Base-by-base conservation (phyloP, 2,797 vertebrate genomes). In the Ptychadena robeensis region DNA sequence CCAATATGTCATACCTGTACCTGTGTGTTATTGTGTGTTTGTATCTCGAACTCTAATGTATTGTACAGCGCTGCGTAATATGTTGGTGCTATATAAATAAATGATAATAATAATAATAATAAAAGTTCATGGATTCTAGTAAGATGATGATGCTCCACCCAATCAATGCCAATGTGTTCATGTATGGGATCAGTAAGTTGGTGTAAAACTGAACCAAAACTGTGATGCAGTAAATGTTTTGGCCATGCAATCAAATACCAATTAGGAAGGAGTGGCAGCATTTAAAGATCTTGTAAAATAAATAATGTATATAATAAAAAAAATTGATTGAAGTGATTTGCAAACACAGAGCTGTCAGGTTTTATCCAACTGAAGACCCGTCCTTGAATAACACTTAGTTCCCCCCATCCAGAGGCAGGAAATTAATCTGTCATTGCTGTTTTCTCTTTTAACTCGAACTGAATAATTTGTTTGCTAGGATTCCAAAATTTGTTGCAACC, bases 241-340 rank as follows among this genome's bases (percentile, higher is more conserved):
- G 66, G 79, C 73, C 82, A 87, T 4, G 70, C 83, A 81, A 86
- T 87, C 87, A 90, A 83, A 81, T 66, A 79, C 48, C 22, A 3
- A 83, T 91, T 85, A 86, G 79, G 70, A 86, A 85, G 82, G 85
- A 90, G 89, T 87, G 35, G 44, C 57, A 87, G 67, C 61, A 77
- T 64, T 81, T 78, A 80, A 57, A 86, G 86, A 80, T 73, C 85
- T 82, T 40, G 68, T 76, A 73, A 37, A 3, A 86, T 88, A 48
- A 48, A 48, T 48, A 0, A 48, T 48, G 22, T 48, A 48, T 48
- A 48, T 18, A 18, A 18, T 22, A 90, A 83, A 88, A 92, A 71
- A 82, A 32, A 40, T 87, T 86, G 86, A 90, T 87, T 71, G 75
- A 86, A 81, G 86, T 82, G 80, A 80, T 2, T 82, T 88, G 72